Base-by-base conservation (phyloP, 2,113 vertebrate species). In the Forbesichthys papilliferus region DNA sequence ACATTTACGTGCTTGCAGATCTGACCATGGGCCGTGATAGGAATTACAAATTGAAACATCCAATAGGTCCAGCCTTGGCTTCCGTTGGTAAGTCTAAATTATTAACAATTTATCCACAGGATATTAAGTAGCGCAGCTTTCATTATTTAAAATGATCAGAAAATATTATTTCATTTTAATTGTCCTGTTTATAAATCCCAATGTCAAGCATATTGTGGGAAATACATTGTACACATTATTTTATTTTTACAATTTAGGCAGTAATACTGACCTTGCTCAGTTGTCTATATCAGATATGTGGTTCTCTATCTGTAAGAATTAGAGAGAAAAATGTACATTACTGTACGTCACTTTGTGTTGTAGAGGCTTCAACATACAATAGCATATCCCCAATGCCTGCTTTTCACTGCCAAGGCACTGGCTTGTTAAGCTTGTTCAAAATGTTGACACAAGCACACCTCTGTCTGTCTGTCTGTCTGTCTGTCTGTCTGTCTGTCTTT, bases 261-360 rank as follows among this genome's bases (percentile, higher is more conserved):
- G 34, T 61, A 67, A 82, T 70, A 89, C 88, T 79, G 70, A 92
- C 88, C 90, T 74, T 56, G 59, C 69, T 90, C 76, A 90, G 84
- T 92, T 91, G 91, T 93, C 89, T 75, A 92, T 90, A 57, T 93
- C 84, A 73, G 88, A 93, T 88, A 91, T 51, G 71, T 82, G 89
- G 70, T 87, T 93, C 36, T 93, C 82, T 73, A 79, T 90, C 88
- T 94, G 87, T 75, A 90, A 72, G 48, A 6, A 67, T 4, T 71
- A 66, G 12, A 34, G 67, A 70, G 0, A 47, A 59, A 58, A 64
- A 64, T 77, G 64, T 27, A 27, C 27, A 48, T 1, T 20, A 18
- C 63, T 42, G 1, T 54, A 0, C n/a, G 12, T 51, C 27, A 11
- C 47, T 11, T n/a, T 51, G 7, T 9, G 52, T 18, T 54, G 52